Evolutionary conservation across 2,797 vertebrate genomes (phyloP).

Genomic region (Mus minutoides): DNA sequence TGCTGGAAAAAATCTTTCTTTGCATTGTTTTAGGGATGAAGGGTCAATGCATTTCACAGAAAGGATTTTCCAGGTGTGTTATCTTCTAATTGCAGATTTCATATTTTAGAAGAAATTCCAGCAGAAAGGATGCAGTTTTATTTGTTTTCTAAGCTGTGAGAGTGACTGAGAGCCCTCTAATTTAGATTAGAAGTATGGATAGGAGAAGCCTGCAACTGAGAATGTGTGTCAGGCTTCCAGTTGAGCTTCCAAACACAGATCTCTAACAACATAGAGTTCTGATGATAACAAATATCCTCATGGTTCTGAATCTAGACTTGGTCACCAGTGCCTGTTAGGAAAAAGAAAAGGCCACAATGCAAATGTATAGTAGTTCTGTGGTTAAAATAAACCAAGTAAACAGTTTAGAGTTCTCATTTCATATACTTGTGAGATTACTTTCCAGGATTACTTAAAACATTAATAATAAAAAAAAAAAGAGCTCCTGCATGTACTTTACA

Average conservation of each 20-base stretch:
- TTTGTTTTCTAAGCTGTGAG: not conserved
- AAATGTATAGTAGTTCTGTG: not conserved
- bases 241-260: not conserved
- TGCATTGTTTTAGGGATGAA: not conserved
- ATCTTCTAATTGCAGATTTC: not conserved
- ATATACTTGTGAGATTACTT: not conserved
- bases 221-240: not conserved
- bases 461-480: not conserved
- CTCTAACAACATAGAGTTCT: not conserved
- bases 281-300: not conserved
- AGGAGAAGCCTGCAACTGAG: not conserved
- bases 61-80: not conserved
- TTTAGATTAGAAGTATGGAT: conserved; percentile 2
- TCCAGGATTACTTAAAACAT: not conserved
- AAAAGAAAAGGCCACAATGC: not conserved
- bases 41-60: not conserved
- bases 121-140: not conserved
- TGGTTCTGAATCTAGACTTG: not conserved
- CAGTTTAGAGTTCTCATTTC: not conserved
- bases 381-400: not conserved
- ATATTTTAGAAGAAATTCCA: not conserved
- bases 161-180: not conserved
- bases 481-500: not conserved
- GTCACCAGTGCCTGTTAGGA: not conserved
- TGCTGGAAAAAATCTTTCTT: not conserved